Percentiles rank a stretch among this genome's conserved stretches.
Conservation (phyloP, 2,113 vertebrate species). For the Oryzias curvinotus region DNA sequence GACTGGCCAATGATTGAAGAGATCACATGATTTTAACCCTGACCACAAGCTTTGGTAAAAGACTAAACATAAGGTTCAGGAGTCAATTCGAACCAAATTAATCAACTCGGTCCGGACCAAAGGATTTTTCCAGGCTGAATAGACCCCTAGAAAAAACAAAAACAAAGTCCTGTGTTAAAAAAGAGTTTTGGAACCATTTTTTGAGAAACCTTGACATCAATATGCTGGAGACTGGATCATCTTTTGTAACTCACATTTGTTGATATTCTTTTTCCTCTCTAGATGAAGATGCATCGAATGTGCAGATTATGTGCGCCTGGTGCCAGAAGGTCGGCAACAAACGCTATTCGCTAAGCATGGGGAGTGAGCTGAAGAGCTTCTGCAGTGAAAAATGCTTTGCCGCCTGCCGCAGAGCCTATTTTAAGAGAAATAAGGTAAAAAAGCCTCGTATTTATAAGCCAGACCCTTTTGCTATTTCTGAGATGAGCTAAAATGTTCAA, state of each 20-base stretch:
- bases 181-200: not conserved
- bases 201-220: not conserved
- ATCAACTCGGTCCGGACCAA: too few species aligned
- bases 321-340: constrained; percentile 99
- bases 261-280: constrained; percentile 49
- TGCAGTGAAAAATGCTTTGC: constrained; percentile 99
- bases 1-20: too few species aligned
- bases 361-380: constrained; percentile 98
- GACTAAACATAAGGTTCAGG: too few species aligned
- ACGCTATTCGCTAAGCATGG: constrained; percentile 99
- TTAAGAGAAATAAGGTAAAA: constrained; percentile 99
- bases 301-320: constrained; percentile 99
- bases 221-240: not conserved
- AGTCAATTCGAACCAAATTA: too few species aligned
- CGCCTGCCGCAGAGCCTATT: constrained; percentile 97
- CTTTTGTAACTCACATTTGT: not conserved
- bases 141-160: not conserved
- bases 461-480: not conserved
- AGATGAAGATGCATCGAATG: constrained; percentile 96
- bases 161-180: not conserved
- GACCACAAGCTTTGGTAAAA: too few species aligned
- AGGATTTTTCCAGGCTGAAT: too few species aligned
- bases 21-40: too few species aligned
- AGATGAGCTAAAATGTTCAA: too few species aligned
- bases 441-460: constrained; percentile 3